Evolutionary conservation across 2,113 vertebrate genomes (phyloP).

Genomic region (Phalacrocorax aristotelis): DNA sequence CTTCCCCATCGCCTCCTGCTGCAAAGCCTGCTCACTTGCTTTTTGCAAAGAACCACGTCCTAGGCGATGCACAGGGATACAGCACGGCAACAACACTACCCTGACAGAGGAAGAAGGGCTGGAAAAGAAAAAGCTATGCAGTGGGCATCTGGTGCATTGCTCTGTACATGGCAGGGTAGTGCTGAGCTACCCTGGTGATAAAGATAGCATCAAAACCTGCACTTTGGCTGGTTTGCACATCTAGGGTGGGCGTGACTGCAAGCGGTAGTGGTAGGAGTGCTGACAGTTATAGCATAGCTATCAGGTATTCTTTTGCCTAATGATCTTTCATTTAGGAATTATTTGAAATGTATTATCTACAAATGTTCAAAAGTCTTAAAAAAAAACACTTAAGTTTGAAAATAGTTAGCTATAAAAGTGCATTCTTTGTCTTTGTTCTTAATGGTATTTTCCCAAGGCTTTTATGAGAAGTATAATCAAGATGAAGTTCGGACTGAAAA

Average conservation of each 20-base stretch:
- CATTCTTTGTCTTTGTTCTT: not conserved
- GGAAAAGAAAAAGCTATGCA: not conserved
- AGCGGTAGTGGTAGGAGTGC: fast-evolving
- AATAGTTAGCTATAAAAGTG: not conserved
- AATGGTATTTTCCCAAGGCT: not conserved
- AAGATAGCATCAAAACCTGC: not conserved
- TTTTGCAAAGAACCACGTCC: fast-evolving
- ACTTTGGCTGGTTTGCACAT: not conserved
- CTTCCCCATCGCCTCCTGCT: not conserved
- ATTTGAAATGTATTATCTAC: not conserved
- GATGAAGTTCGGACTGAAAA: not conserved
- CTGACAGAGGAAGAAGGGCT: not conserved
- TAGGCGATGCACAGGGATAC: not conserved
- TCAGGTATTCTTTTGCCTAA: not conserved
- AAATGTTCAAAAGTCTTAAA: not conserved
- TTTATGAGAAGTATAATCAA: not conserved
- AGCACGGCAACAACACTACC: not conserved
- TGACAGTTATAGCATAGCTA: not conserved
- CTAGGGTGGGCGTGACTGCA: not conserved
- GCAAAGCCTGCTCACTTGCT: not conserved
- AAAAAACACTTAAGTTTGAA: not conserved
- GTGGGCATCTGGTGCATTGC: not conserved
- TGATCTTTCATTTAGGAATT: not conserved
- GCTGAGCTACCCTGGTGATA: not conserved
- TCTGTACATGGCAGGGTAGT: not conserved